phyloP scores from a whole-genome alignment of 2,888 invertebrate genomes.

The Dastarcus helophoroides region DNA sequence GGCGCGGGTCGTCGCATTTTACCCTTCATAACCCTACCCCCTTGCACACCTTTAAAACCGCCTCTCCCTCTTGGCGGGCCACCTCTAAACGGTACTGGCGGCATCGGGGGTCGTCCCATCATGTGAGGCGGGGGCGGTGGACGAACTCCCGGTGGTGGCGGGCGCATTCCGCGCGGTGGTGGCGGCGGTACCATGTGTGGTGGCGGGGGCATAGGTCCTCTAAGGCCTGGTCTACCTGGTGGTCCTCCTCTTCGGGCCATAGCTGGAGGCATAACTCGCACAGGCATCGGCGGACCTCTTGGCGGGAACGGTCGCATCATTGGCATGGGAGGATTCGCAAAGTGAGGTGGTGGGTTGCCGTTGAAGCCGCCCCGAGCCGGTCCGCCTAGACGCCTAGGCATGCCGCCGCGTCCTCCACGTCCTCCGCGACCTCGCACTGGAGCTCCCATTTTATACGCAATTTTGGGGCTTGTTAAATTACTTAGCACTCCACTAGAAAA shows the following conservation, averaged over 20 bases:
- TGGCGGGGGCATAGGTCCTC: constrained; percentile 19
- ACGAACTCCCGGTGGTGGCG: constrained; percentile 23
- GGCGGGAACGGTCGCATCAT: constrained; percentile 15
- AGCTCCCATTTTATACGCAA: constrained; percentile 26
- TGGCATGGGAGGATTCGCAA: constrained; percentile 9
- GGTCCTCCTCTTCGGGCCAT: constrained; percentile 9
- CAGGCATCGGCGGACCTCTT: constrained; percentile 12
- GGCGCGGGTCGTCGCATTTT: no score
- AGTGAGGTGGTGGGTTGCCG: constrained; percentile 16
- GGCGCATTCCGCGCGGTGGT: constrained; percentile 22
- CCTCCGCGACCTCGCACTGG: constrained; percentile 20
- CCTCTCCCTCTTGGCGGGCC: constrained; percentile 16
- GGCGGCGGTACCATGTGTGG: constrained; percentile 17
- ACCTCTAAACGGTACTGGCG: constrained; percentile 22
- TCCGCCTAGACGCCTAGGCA: constrained; percentile 18
- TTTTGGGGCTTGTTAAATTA: no score
- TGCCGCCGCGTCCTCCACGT: constrained; percentile 18
- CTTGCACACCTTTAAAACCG: constrained; percentile 21
- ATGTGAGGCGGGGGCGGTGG: constrained; percentile 22
- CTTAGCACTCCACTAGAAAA: no score
- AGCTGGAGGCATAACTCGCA: constrained; percentile 9
- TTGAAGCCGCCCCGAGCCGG: constrained; percentile 19
- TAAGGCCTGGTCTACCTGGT: constrained; percentile 14
- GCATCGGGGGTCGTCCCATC: constrained; percentile 21
- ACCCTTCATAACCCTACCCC: constrained; percentile 29